These are phyloP conservation scores for Ibidorhyncha struthersii DNA, from an alignment of 2,113 vertebrate species.

Conservation along the genomic window DNA sequence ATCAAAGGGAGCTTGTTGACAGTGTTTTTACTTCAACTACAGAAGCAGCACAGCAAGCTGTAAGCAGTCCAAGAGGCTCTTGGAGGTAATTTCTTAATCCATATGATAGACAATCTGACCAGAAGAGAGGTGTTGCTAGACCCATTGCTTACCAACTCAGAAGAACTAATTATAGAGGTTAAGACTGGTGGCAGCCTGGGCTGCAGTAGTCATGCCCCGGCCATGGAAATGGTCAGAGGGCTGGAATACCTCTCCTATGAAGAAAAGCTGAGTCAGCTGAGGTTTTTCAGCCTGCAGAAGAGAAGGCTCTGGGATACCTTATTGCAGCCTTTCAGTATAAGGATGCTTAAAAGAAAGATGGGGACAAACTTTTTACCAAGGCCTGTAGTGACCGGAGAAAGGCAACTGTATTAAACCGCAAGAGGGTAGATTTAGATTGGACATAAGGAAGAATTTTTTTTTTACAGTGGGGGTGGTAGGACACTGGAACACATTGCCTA, in stretches of 20 bases:
- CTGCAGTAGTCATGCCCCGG: background rate
- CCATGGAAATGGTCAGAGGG: background rate
- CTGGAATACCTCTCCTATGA: background rate
- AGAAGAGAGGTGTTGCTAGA: background rate
- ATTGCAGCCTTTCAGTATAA: background rate
- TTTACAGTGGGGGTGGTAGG: background rate
- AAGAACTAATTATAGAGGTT: background rate
- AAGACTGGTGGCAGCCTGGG: background rate
- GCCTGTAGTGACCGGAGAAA: background rate
- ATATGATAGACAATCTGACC: background rate
- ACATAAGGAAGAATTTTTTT: background rate
- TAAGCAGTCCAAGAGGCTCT: background rate
- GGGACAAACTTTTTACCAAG: background rate
- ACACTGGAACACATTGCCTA: background rate
- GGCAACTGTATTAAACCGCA: background rate
- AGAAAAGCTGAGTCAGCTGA: background rate
- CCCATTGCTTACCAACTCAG: background rate
- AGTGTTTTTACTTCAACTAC: background rate
- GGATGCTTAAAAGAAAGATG: accelerated
- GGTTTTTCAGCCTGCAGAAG: background rate
- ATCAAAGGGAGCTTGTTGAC: background rate
- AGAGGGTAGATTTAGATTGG: background rate
- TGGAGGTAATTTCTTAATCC: background rate
- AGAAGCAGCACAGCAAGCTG: background rate
- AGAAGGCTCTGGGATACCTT: background rate